Percentiles rank a stretch among this genome's conserved stretches.
Evolutionary conservation across 2,797 vertebrate genomes (phyloP).

Genomic region (Peromyscus melanophrys): DNA sequence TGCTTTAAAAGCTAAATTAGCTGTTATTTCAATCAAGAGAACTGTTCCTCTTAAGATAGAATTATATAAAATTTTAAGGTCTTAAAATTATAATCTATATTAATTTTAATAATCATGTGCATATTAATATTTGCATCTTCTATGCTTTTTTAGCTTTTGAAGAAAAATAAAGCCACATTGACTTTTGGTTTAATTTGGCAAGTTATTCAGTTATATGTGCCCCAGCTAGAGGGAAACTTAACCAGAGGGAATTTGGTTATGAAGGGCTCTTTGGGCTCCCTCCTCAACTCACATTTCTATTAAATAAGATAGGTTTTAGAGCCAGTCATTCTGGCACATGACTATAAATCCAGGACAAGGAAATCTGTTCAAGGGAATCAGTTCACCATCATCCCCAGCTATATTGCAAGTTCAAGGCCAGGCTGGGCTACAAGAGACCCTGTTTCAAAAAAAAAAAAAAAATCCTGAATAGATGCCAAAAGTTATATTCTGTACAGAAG

Average conservation of each 20-base stretch:
- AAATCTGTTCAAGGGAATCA: neutral
- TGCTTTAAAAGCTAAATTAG: conserved; percentile 73
- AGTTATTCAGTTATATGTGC: neutral
- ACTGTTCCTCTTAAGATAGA: conserved; percentile 46
- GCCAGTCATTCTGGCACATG: neutral
- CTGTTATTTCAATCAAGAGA: conserved; percentile 67
- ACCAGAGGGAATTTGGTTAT: conserved; percentile 42
- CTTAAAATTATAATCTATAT: neutral
- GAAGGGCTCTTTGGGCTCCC: neutral
- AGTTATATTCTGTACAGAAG: conserved; percentile 33
- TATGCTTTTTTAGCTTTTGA: conserved; percentile 31
- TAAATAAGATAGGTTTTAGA: neutral
- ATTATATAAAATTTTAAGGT: conserved; percentile 27
- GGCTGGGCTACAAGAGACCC: neutral
- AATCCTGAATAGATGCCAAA: conserved; percentile 51
- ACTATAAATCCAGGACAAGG: neutral
- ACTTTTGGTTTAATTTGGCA: conserved; percentile 23
- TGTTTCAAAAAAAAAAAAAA: neutral
- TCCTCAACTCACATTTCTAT: neutral
- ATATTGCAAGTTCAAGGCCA: neutral
- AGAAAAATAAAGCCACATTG: conserved; percentile 32
- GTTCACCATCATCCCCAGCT: neutral
- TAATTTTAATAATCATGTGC: neutral
- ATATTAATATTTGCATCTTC: neutral
- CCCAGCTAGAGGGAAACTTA: neutral